Evolutionary conservation across 2,797 vertebrate genomes (phyloP).

Genomic region (Serranus cabrilla): DNA sequence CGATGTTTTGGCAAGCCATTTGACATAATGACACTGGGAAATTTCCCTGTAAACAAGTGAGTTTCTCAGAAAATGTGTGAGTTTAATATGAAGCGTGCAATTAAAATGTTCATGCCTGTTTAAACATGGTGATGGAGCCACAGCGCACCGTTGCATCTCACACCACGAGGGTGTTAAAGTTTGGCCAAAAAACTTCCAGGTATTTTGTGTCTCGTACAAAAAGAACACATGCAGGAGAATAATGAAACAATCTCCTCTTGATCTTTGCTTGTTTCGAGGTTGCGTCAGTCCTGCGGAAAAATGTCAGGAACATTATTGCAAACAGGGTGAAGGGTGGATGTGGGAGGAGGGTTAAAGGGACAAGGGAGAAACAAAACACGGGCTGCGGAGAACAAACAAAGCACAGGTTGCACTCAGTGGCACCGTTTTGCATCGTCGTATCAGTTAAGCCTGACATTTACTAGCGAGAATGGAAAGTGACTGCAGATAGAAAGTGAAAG

Average conservation of each 20-base stretch:
- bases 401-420: constrained; percentile 21
- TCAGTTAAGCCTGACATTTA: constrained; percentile 69
- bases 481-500: constrained; percentile 37
- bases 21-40: constrained; percentile 36
- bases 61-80: constrained; percentile 33
- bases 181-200: constrained; percentile 46
- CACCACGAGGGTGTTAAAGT: constrained; percentile 31
- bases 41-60: constrained; percentile 53
- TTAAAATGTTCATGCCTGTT: constrained; percentile 69
- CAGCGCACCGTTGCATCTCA: constrained; percentile 38
- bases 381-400: constrained; percentile 37
- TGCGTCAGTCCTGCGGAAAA: constrained; percentile 58
- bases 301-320: constrained; percentile 63
- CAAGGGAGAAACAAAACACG: constrained; percentile 43
- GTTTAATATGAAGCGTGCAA: constrained; percentile 56
- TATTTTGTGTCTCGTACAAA: constrained; percentile 40
- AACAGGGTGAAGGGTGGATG: constrained; percentile 42
- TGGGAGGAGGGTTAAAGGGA: constrained; percentile 57
- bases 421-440: constrained; percentile 44
- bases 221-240: constrained; percentile 62
- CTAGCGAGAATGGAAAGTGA: constrained; percentile 6
- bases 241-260: constrained; percentile 53
- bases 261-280: constrained; percentile 56
- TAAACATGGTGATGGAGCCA: constrained; percentile 53
- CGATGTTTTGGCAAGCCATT: constrained; percentile 38